phyloP scores from a whole-genome alignment of 2,888 invertebrate genomes.

The Cremastobaeus sp. region DNA sequence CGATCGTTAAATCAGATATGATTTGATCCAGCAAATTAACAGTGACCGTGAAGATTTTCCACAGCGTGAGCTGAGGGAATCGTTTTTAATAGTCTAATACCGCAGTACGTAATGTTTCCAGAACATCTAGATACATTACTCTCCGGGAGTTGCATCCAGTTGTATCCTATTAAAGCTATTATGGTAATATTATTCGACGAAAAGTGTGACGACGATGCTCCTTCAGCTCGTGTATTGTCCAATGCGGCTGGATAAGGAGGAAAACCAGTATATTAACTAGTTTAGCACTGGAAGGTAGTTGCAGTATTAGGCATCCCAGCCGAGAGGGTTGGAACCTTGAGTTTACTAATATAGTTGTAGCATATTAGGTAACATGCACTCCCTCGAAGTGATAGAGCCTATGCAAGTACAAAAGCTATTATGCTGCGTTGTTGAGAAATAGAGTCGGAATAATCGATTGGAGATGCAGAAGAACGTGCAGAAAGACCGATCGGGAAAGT shows the following conservation, averaged over 20 bases:
- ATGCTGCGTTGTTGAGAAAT: slow-evolving; percentile 35
- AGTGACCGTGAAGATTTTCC: too few species aligned
- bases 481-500: slow-evolving; percentile 30
- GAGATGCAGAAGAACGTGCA: slow-evolving; percentile 18
- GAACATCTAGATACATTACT: too few species aligned
- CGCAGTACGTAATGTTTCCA: too few species aligned
- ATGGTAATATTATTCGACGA: slow-evolving; percentile 35
- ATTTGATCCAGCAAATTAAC: too few species aligned
- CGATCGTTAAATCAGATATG: background rate
- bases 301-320: slow-evolving; percentile 63
- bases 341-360: slow-evolving; percentile 68
- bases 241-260: slow-evolving; percentile 73
- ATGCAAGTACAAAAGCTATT: too few species aligned
- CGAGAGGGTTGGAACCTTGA: slow-evolving; percentile 63
- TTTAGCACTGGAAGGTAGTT: slow-evolving; percentile 59
- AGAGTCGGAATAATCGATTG: slow-evolving; percentile 8
- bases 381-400: too few species aligned
- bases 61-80: too few species aligned
- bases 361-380: slow-evolving; percentile 73
- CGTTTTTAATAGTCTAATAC: too few species aligned
- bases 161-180: slow-evolving; percentile 25
- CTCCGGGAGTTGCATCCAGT: slow-evolving; percentile 8
- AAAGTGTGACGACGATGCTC: slow-evolving; percentile 27
- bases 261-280: slow-evolving; percentile 74
- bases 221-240: slow-evolving; percentile 60